Evolutionary conservation across 2,113 vertebrate species (phyloP).

Genomic region (Nestor notabilis): DNA sequence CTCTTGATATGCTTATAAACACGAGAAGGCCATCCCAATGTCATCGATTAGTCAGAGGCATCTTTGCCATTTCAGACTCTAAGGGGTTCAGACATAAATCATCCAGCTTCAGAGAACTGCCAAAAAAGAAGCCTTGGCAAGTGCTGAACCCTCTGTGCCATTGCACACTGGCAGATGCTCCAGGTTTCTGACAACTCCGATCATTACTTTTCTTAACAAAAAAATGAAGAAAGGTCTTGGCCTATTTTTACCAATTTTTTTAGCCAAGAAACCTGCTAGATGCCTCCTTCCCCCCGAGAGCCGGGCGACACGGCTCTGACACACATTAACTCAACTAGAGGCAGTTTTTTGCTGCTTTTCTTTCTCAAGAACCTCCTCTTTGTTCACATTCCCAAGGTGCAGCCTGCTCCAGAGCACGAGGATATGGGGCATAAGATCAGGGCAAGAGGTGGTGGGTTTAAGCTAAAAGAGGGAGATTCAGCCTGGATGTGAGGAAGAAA

Average conservation of each 20-base stretch:
- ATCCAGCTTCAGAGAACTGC: not conserved
- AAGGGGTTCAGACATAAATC: not conserved
- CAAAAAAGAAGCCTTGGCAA: not conserved
- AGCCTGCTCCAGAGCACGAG: not conserved
- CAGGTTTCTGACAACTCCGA: not conserved
- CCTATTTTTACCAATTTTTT: not conserved
- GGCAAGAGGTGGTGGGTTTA: not conserved
- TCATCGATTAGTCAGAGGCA: not conserved
- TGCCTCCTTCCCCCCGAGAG: not conserved
- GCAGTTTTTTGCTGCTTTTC: not conserved
- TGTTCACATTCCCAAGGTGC: not conserved
- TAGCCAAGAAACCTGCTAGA: not conserved
- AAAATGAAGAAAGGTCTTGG: not conserved
- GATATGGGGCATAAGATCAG: not conserved
- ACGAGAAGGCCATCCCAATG: not conserved
- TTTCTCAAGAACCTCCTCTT: not conserved
- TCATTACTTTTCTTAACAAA: not conserved
- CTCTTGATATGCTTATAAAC: not conserved
- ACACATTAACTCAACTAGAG: not conserved
- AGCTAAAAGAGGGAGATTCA: not conserved
- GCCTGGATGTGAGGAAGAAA: not conserved
- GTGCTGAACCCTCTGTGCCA: not conserved
- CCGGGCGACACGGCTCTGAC: not conserved
- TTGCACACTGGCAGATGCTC: not conserved
- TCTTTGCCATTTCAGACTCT: constrained; percentile 13